These are phyloP conservation scores for Muntiacus muntjak DNA, from an alignment of 2,113 vertebrate species.

Conservation along the genomic window DNA sequence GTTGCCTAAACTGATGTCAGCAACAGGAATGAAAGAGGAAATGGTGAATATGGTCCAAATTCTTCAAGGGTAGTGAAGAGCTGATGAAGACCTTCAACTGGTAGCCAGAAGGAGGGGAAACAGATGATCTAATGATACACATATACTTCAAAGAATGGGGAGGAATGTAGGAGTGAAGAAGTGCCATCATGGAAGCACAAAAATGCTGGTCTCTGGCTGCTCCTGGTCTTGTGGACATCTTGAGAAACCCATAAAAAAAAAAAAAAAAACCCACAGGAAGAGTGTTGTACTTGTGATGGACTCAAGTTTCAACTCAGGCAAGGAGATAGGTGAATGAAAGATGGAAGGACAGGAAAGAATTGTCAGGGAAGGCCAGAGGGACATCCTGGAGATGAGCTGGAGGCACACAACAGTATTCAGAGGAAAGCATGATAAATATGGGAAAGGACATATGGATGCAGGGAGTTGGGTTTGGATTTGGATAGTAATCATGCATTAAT, in stretches of 20 bases:
- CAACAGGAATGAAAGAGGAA: not conserved
- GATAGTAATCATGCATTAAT: not conserved
- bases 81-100: not conserved
- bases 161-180: not conserved
- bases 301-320: not conserved
- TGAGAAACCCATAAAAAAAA: not conserved
- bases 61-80: not conserved
- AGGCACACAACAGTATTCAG: not conserved
- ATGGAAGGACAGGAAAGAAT: not conserved
- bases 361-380: not conserved
- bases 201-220: not conserved
- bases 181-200: accelerated
- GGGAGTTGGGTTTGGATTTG: not conserved
- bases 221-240: not conserved
- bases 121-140: not conserved
- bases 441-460: not conserved
- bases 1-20: too few relatives aligned
- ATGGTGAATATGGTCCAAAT: not conserved
- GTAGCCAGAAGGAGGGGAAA: not conserved
- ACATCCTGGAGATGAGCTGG: not conserved
- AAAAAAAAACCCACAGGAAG: not conserved
- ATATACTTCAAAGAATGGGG: not conserved
- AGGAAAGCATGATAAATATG: not conserved
- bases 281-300: not conserved
- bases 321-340: not conserved